Evolutionary conservation across 2,888 invertebrate species (phyloP).

Genomic region (Rhorus exstirpatorius): DNA sequence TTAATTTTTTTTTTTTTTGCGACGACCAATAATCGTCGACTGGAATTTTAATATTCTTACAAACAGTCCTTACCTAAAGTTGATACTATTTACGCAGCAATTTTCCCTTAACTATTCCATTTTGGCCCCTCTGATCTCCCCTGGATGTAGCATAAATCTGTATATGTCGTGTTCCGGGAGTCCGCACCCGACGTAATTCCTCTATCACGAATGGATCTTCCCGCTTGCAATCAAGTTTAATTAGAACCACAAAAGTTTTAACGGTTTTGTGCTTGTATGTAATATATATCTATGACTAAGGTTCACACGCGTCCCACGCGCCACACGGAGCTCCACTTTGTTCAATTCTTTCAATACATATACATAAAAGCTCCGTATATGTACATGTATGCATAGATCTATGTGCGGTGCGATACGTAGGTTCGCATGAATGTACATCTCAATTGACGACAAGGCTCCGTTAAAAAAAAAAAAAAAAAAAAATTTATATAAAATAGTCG

Average conservation of each 20-base stretch:
- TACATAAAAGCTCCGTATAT: constrained; percentile 21
- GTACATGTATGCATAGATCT: not conserved
- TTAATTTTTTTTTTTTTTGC: too few relatives aligned
- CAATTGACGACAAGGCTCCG: constrained; percentile 28
- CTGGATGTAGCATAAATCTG: not conserved
- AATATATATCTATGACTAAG: constrained; percentile 56
- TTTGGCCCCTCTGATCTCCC: not conserved
- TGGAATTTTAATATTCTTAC: too few relatives aligned
- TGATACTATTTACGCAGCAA: not conserved
- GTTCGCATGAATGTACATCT: constrained; percentile 42
- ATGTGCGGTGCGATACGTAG: not conserved
- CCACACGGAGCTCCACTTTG: constrained; percentile 53
- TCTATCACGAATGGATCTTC: constrained; percentile 67
- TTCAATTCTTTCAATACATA: constrained; percentile 32
- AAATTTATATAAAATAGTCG: constrained; percentile 26
- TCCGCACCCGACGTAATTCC: constrained; percentile 21
- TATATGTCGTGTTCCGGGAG: constrained; percentile 5
- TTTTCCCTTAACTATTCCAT: not conserved
- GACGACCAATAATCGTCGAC: too few relatives aligned
- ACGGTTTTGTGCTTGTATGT: constrained; percentile 33
- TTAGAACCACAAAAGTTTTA: constrained; percentile 63
- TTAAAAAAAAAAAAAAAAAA: too few relatives aligned
- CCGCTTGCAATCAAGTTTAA: constrained; percentile 69
- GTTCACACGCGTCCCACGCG: constrained; percentile 79
- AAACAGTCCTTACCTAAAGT: too few relatives aligned